Evolutionary conservation across 2,113 vertebrate species (phyloP).

Genomic region (Charadrius vociferus): DNA sequence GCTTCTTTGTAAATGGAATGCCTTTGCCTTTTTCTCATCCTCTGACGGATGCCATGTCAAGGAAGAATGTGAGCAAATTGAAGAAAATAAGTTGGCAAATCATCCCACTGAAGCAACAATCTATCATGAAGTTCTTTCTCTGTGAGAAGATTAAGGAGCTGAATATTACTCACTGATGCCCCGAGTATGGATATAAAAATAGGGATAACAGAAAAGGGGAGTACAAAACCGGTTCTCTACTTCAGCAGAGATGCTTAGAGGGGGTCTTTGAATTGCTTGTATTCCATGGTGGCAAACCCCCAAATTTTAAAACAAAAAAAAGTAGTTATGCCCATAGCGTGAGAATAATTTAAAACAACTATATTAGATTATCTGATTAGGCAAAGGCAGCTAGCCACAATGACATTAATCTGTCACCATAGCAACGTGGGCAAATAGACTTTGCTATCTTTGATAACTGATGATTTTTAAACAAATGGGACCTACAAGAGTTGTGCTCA

Average conservation of each 20-base stretch:
- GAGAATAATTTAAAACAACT: constrained; percentile 52
- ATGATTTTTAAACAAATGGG: constrained; percentile 38
- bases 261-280: not conserved
- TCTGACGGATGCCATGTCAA: not conserved
- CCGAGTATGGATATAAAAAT: not conserved
- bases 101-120: not conserved
- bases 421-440: constrained; percentile 56
- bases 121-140: constrained; percentile 5
- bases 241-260: not conserved
- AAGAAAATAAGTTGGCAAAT: not conserved
- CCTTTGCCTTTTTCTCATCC: not conserved
- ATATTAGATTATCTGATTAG: constrained; percentile 41
- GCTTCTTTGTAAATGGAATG: not conserved
- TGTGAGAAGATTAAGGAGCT: not conserved
- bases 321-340: constrained; percentile 14
- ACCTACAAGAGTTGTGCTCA: constrained; percentile 10
- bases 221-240: not conserved
- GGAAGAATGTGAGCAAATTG: not conserved
- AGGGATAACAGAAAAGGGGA: not conserved
- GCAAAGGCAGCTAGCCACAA: constrained; percentile 29
- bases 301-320: not conserved
- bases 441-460: constrained; percentile 44
- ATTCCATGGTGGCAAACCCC: not conserved
- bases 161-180: constrained; percentile 18
- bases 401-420: constrained; percentile 60